phyloP scores from a whole-genome alignment of 2,797 vertebrate species.

The Enteromius mattozi region DNA sequence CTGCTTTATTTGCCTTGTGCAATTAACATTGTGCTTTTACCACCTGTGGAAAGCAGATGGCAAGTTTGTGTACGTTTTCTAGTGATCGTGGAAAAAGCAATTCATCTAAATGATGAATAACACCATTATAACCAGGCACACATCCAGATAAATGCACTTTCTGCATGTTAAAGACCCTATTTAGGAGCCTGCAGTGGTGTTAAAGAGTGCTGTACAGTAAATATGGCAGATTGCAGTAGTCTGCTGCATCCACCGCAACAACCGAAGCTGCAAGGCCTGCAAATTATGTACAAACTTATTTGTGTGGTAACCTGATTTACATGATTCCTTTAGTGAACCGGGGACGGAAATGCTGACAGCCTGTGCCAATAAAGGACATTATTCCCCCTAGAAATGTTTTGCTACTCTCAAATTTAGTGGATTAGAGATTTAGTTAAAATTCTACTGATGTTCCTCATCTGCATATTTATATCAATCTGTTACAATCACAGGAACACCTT shows the following conservation, averaged over 20 bases:
- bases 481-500: conserved; percentile 12
- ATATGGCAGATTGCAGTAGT: neutral
- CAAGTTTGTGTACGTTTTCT: neutral
- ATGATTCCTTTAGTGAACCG: neutral
- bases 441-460: neutral
- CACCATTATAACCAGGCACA: neutral
- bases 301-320: neutral
- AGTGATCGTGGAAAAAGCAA: neutral
- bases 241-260: neutral
- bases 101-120: neutral
- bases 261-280: neutral
- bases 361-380: neutral
- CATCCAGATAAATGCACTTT: neutral
- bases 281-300: neutral
- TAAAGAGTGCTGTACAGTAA: neutral
- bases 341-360: neutral
- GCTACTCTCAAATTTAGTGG: neutral
- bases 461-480: conserved; percentile 29
- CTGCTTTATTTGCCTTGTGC: neutral
- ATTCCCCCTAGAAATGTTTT: neutral
- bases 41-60: conserved; percentile 16
- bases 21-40: neutral
- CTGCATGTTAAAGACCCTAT: neutral
- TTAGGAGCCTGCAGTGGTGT: neutral
- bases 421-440: conserved; percentile 16